Evolutionary conservation across 2,113 vertebrate species (phyloP).

Genomic region (Rhizomys pruinosus): DNA sequence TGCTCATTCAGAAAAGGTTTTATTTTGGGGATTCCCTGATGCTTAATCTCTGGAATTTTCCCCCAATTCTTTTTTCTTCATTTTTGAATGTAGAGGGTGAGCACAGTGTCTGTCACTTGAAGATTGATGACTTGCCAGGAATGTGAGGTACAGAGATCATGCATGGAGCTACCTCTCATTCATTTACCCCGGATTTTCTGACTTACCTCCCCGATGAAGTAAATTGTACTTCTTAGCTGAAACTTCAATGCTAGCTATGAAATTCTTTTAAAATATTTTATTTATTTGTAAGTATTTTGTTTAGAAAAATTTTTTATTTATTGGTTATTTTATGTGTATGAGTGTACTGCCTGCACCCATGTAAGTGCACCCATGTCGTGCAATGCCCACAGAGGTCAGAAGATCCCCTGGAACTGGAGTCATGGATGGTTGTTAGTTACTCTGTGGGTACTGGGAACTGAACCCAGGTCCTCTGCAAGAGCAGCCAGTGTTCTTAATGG

Average conservation of each 20-base stretch:
- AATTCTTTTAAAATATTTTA: neutral
- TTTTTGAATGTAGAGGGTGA: neutral
- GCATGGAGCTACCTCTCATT: neutral
- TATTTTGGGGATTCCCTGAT: neutral
- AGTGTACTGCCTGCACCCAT: too few species aligned
- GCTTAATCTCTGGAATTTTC: neutral
- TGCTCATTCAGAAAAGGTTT: conserved; percentile 3
- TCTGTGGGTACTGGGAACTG: too few species aligned
- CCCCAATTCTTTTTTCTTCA: conserved; percentile 5
- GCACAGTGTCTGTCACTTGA: neutral
- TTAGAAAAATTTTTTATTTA: too few species aligned
- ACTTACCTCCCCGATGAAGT: neutral
- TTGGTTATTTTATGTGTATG: too few species aligned
- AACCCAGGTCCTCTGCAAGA: too few species aligned
- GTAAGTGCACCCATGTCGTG: too few species aligned
- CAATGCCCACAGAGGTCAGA: too few species aligned
- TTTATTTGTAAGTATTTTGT: too few species aligned
- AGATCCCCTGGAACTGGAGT: too few species aligned
- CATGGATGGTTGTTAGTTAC: too few species aligned
- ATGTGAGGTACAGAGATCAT: neutral
- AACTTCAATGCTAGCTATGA: neutral
- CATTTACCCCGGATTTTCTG: neutral
- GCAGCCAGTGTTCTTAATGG: too few species aligned
- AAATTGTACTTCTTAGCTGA: neutral
- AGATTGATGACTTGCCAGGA: neutral